Conservation (phyloP, 2,113 vertebrate species). For the Canis aureus region DNA sequence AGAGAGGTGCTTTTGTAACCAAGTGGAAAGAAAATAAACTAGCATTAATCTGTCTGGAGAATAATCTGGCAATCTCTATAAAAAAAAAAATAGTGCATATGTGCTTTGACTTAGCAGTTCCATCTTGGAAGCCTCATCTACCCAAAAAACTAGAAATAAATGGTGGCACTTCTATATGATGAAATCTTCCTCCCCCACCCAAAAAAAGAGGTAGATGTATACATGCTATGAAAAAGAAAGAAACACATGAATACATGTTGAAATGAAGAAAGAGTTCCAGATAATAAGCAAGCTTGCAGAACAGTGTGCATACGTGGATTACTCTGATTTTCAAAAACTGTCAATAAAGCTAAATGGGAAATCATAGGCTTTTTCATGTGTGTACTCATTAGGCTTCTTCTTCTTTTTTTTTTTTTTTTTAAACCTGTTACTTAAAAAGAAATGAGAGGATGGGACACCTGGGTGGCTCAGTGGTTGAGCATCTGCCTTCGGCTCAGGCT, state of each 20-base stretch:
- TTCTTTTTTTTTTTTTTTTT: background rate
- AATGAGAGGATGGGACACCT: background rate
- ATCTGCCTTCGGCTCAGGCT: too few relatives aligned
- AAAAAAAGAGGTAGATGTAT: background rate
- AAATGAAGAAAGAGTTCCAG: background rate
- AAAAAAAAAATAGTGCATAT: background rate
- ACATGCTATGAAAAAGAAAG: background rate
- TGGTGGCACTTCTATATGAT: background rate
- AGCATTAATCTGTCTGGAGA: background rate
- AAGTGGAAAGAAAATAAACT: background rate
- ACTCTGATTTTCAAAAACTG: background rate
- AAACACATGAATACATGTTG: background rate
- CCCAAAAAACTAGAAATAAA: background rate
- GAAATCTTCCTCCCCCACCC: background rate
- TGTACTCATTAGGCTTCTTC: background rate
- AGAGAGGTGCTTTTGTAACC: background rate
- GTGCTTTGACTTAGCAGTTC: background rate
- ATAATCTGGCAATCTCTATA: background rate
- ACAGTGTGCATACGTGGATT: background rate
- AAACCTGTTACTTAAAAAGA: constrained; percentile 43
- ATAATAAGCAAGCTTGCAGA: background rate
- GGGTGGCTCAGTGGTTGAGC: too few relatives aligned
- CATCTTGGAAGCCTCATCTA: background rate
- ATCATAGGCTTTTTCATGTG: background rate
- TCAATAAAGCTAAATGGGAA: background rate